A percentile compares a stretch with the other conserved stretches of the same genome.
Conservation (phyloP, 2,888 invertebrate species). For the Phasia obesa region DNA sequence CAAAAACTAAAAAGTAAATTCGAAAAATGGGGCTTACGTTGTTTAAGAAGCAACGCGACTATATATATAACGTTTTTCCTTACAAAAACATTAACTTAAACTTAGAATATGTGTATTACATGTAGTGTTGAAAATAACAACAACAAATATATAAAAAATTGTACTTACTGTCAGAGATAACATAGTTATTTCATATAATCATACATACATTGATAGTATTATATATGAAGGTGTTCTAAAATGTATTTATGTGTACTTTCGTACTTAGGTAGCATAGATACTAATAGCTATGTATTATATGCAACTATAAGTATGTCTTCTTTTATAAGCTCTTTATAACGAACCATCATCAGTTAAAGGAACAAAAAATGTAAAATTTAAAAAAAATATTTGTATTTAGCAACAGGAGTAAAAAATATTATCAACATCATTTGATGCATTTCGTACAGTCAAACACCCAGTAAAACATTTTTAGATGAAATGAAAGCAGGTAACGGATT, state of each 20-base stretch:
- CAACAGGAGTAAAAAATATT: too few species aligned
- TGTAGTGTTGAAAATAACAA: conserved; percentile 5
- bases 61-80: conserved; percentile 1
- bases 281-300: conserved; percentile 10
- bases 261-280: not conserved
- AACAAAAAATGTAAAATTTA: not conserved
- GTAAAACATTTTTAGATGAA: too few species aligned
- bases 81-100: conserved; percentile 4
- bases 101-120: not conserved
- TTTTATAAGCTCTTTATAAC: conserved; percentile 45
- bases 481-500: too few species aligned
- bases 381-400: not conserved
- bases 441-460: not conserved
- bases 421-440: not conserved
- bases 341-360: conserved; percentile 55
- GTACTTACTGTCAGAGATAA: conserved; percentile 35
- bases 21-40: too few species aligned
- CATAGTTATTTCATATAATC: conserved; percentile 29
- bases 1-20: too few species aligned
- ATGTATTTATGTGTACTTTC: not conserved
- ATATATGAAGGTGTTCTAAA: not conserved
- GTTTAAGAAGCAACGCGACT: not conserved
- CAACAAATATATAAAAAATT: conserved; percentile 11
- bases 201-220: not conserved
- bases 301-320: not conserved